Evolutionary conservation across 2,888 invertebrate species (phyloP).

Genomic region (Epirrhoe tristata): DNA sequence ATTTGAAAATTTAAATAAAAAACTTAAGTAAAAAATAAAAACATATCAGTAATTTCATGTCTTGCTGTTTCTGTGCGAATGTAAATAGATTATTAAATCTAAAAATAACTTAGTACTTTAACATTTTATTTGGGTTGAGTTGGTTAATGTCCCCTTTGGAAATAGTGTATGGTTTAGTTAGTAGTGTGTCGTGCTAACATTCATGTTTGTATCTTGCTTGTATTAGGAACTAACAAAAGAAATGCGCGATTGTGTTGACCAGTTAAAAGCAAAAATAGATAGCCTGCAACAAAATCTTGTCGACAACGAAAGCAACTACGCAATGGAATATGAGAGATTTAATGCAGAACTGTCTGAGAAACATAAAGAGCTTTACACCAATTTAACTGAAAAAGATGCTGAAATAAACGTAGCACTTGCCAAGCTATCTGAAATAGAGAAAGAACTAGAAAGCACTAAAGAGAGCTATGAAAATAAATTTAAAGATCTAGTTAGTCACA

Average conservation of each 20-base stretch:
- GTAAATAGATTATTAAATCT: too few relatives aligned
- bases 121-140: background rate
- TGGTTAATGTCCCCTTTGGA: background rate
- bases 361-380: conserved; percentile 56
- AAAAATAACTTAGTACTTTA: too few relatives aligned
- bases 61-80: background rate
- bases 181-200: background rate
- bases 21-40: background rate
- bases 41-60: background rate
- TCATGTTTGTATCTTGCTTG: conserved; percentile 42
- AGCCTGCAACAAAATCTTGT: conserved; percentile 58
- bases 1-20: background rate
- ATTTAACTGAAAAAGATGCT: conserved; percentile 57
- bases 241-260: conserved; percentile 53
- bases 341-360: conserved; percentile 55
- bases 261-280: conserved; percentile 64
- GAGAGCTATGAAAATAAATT: conserved; percentile 50
- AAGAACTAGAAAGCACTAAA: conserved; percentile 54
- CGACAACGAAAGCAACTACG: conserved; percentile 56
- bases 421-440: conserved; percentile 53
- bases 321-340: conserved; percentile 53
- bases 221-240: conserved; percentile 65
- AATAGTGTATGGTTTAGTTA: background rate
- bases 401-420: conserved; percentile 60
- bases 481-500: conserved; percentile 50